A percentile compares a stretch with the other conserved stretches of the same genome.
Conservation (phyloP, 1,140 invertebrate species). For the Rhyacophila brunnea region DNA sequence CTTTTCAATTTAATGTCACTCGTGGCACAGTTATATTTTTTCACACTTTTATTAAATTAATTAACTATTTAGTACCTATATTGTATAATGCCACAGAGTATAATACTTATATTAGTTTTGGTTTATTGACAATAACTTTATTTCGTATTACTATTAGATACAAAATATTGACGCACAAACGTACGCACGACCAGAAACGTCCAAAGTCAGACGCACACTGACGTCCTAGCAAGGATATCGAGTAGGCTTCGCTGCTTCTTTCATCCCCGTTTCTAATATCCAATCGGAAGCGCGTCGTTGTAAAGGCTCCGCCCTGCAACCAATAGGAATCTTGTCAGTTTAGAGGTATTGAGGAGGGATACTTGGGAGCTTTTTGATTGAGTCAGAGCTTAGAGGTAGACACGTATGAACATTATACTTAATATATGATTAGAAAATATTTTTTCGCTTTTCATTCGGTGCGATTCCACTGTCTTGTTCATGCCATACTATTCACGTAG, state of each 20-base stretch:
- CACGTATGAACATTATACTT: no score
- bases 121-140: no score
- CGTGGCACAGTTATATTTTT: not conserved
- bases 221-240: not conserved
- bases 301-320: constrained; percentile 5
- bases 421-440: not conserved
- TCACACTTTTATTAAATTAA: not conserved
- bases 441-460: no score
- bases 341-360: no score
- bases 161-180: no score
- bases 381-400: no score
- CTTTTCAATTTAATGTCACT: not conserved
- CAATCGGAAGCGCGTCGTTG: constrained; percentile 4
- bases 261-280: not conserved
- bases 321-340: not conserved
- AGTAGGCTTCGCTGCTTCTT: not conserved
- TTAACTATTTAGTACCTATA: not conserved
- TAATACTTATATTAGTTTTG: no score
- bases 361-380: no score
- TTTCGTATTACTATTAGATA: no score
- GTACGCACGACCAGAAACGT: not conserved
- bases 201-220: constrained; percentile 11
- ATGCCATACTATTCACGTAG: no score
- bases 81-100: no score
- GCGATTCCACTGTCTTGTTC: no score